Percentiles rank a stretch among this genome's conserved stretches.
Conservation (phyloP, 2,888 invertebrate genomes). For the Arrhopalites spinosus region DNA sequence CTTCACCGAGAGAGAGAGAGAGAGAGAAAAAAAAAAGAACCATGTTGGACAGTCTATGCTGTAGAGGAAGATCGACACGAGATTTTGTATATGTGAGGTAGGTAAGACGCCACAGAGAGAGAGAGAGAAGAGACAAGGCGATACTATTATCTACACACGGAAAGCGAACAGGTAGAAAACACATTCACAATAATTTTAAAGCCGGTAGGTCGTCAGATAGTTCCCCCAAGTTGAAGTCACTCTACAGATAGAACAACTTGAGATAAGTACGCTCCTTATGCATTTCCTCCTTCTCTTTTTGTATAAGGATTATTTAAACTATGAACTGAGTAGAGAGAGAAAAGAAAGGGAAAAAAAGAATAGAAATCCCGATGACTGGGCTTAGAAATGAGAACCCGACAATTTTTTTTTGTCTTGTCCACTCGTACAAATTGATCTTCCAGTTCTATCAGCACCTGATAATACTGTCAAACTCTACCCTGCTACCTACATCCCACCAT, state of each 20-base stretch:
- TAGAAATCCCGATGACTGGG: constrained; percentile 19
- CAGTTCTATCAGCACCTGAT: constrained; percentile 34
- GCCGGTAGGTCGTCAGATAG: constrained; percentile 27
- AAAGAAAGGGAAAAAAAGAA: background rate
- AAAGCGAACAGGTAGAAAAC: constrained; percentile 21
- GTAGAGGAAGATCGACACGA: background rate
- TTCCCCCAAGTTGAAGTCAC: too few relatives aligned
- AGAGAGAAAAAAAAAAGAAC: background rate
- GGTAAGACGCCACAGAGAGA: constrained; percentile 5
- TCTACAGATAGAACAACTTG: background rate
- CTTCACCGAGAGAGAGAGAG: background rate
- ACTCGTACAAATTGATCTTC: constrained; percentile 39
- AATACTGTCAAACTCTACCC: constrained; percentile 32
- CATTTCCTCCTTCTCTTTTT: background rate
- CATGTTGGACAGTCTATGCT: background rate
- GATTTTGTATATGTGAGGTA: background rate
- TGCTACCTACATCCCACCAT: constrained; percentile 27
- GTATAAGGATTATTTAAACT: too few relatives aligned
- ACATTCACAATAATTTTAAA: constrained; percentile 20
- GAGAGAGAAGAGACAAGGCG: background rate
- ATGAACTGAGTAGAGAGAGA: too few relatives aligned
- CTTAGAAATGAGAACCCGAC: constrained; percentile 28
- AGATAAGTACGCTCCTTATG: background rate
- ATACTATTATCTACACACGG: constrained; percentile 12
- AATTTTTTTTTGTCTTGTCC: constrained; percentile 35